These are phyloP conservation scores for Paratrypauchen microcephalus DNA, from an alignment of 2,797 vertebrate genomes.

Conservation along the genomic window DNA sequence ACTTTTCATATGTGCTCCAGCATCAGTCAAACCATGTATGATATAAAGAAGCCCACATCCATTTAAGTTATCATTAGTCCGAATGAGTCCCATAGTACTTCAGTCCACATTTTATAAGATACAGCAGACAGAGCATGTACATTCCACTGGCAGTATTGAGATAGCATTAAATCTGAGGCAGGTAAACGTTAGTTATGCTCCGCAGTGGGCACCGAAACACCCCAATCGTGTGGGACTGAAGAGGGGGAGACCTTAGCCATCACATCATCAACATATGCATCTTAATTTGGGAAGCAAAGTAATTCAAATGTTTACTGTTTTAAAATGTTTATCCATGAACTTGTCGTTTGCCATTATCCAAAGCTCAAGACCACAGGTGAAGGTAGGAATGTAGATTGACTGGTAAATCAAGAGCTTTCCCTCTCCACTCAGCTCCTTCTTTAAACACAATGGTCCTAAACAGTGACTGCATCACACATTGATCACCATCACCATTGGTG, in stretches of 20 bases:
- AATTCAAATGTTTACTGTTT: too few species aligned
- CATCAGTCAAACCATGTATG: neutral
- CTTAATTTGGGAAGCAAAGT: neutral
- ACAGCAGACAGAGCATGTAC: neutral
- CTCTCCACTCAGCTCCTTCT: too few species aligned
- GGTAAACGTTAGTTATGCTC: neutral
- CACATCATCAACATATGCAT: neutral
- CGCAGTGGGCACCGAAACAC: neutral
- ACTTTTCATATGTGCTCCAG: neutral
- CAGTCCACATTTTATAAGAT: constrained; percentile 1
- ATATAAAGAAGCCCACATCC: neutral
- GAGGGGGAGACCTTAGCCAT: neutral
- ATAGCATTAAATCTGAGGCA: constrained; percentile 4
- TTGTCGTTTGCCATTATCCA: too few species aligned
- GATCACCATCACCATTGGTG: too few species aligned
- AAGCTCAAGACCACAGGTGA: too few species aligned
- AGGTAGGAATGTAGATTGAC: too few species aligned
- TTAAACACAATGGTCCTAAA: too few species aligned
- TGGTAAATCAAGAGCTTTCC: too few species aligned
- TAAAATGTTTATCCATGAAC: too few species aligned
- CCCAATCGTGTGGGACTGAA: neutral
- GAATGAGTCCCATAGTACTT: neutral
- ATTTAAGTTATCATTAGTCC: constrained; percentile 5
- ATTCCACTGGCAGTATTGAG: neutral
- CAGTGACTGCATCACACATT: too few species aligned